Conservation (phyloP, 2,888 invertebrate species). For the Cephalotes varians region DNA sequence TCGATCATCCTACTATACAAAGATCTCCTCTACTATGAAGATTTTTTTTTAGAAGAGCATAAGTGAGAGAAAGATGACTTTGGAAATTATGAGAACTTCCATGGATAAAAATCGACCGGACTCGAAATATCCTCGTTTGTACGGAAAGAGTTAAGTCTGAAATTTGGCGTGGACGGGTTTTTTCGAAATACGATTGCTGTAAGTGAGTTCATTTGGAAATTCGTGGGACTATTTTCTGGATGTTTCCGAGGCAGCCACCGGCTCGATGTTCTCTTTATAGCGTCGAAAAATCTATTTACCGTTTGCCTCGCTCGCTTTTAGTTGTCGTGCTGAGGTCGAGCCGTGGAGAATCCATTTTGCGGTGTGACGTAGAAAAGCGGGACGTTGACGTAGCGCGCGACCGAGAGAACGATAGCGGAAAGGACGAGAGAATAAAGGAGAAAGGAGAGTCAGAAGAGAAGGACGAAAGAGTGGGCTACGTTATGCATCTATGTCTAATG, state of each 20-base stretch:
- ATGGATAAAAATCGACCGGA: too few species aligned
- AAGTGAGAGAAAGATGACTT: too few species aligned
- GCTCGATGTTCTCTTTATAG: constrained; percentile 34
- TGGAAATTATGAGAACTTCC: too few species aligned
- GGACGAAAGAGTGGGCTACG: constrained; percentile 7
- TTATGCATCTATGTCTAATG: background rate
- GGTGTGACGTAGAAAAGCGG: constrained; percentile 39
- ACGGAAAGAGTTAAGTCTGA: background rate
- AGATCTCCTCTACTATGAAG: too few species aligned
- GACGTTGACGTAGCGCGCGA: constrained; percentile 36
- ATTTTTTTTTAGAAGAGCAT: too few species aligned
- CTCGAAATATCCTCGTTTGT: too few species aligned
- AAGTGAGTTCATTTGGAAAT: constrained; percentile 21
- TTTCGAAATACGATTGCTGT: background rate
- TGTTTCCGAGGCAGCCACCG: constrained; percentile 37
- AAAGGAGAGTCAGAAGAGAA: constrained; percentile 5
- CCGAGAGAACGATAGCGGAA: constrained; percentile 27
- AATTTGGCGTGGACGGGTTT: background rate
- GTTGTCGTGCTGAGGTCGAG: constrained; percentile 39
- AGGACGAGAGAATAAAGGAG: constrained; percentile 3
- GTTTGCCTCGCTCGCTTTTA: constrained; percentile 43
- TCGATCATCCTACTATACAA: too few species aligned
- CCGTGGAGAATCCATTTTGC: constrained; percentile 50
- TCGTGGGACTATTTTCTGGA: constrained; percentile 32
- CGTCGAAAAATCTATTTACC: constrained; percentile 54